phyloP scores from a whole-genome alignment of 2,797 vertebrate species.

The Acrocephalus scirpaceus region DNA sequence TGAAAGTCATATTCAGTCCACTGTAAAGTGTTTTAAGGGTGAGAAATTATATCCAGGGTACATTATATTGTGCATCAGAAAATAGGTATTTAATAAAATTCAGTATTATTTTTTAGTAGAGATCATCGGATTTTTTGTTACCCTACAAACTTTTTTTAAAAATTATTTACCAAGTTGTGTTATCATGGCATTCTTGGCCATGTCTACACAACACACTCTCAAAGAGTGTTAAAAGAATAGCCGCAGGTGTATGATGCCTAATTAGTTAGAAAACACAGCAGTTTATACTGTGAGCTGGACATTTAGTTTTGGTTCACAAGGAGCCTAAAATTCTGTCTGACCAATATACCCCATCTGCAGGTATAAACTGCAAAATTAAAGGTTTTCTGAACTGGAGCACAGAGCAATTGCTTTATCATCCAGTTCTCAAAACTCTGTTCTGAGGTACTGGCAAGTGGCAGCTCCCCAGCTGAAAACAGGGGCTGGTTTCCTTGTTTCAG shows the following conservation, averaged over 20 bases:
- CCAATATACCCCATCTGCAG: neutral
- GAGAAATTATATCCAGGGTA: neutral
- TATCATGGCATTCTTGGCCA: neutral
- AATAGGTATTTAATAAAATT: neutral
- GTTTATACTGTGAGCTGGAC: neutral
- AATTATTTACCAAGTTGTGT: neutral
- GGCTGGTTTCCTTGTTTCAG: neutral
- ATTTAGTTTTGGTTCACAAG: neutral
- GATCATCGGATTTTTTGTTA: neutral
- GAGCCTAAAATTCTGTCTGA: neutral
- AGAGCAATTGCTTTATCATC: neutral
- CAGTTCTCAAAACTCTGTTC: neutral
- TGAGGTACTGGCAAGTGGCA: neutral
- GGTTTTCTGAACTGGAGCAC: neutral
- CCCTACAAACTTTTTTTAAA: neutral
- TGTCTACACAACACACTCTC: neutral
- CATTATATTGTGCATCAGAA: neutral
- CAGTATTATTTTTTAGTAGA: neutral
- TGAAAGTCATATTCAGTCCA: neutral
- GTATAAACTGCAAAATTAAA: neutral
- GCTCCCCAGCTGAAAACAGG: neutral
- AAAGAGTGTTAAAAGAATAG: neutral
- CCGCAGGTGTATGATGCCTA: neutral
- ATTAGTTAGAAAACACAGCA: neutral
- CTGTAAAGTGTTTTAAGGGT: neutral